Percentiles rank a stretch among this genome's conserved stretches.
phyloP scores from a whole-genome alignment of 2,888 invertebrate species.

The Scaptomyza polygonia region DNA sequence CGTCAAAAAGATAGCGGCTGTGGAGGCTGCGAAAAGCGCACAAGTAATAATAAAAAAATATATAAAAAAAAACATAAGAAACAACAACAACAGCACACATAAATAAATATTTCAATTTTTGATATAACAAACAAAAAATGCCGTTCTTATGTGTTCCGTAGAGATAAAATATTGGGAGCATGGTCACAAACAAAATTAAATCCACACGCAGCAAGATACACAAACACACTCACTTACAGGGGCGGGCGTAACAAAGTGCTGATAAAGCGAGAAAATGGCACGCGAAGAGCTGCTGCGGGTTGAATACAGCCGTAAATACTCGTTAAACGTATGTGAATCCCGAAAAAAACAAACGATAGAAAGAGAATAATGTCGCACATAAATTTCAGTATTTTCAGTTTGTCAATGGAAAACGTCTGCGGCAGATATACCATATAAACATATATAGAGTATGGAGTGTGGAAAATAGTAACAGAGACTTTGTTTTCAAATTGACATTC shows the following conservation, averaged over 20 bases:
- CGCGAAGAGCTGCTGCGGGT: constrained; percentile 68
- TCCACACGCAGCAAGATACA: constrained; percentile 53
- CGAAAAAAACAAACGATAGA: neutral
- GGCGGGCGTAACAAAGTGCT: constrained; percentile 64
- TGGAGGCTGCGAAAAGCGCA: constrained; percentile 53
- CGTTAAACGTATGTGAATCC: constrained; percentile 47
- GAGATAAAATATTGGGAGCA: constrained; percentile 69
- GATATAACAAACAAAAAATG: constrained; percentile 43
- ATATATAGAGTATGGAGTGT: too few species aligned
- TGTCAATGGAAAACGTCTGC: constrained; percentile 48
- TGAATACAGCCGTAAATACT: constrained; percentile 68
- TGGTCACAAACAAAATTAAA: constrained; percentile 68
- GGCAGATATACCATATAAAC: constrained; percentile 1
- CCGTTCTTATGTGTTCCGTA: constrained; percentile 41
- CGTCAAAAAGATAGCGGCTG: neutral
- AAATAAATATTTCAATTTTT: constrained; percentile 79
- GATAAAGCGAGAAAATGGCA: constrained; percentile 66
- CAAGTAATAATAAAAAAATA: constrained; percentile 28
- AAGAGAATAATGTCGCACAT: constrained; percentile 43
- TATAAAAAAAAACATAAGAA: constrained; percentile 18
- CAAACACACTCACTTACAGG: constrained; percentile 10
- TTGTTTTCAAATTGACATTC: neutral
- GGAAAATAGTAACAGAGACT: neutral
- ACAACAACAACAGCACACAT: constrained; percentile 29
- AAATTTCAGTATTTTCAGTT: constrained; percentile 50